A percentile compares a stretch with the other conserved stretches of the same genome.
phyloP scores from a whole-genome alignment of 1,140 invertebrate species.

The Harlomillsia oculata region DNA sequence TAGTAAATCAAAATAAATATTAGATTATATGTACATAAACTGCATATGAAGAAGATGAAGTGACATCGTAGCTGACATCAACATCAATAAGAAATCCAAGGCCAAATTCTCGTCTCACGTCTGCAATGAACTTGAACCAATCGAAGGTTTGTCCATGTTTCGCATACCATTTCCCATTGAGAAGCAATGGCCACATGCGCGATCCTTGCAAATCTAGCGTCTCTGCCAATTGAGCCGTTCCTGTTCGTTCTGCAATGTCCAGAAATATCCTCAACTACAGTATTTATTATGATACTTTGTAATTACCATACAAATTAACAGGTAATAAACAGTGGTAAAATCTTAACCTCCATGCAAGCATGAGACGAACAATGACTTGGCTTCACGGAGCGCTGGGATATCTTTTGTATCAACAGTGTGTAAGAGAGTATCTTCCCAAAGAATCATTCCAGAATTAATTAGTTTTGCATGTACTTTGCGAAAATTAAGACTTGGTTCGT shows the following conservation, averaged over 20 bases:
- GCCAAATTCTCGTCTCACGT: background rate
- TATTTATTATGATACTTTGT: background rate
- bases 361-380: background rate
- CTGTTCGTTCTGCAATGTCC: background rate
- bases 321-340: too few species aligned
- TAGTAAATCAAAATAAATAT: background rate
- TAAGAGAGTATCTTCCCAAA: conserved; percentile 1
- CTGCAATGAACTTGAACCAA: background rate
- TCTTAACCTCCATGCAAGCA: conserved; percentile 7
- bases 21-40: background rate
- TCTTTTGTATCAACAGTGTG: background rate
- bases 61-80: conserved; percentile 1
- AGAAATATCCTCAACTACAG: background rate
- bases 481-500: too few species aligned
- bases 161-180: background rate
- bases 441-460: background rate
- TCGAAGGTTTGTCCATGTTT: background rate
- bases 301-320: background rate
- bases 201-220: background rate
- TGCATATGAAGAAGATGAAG: background rate
- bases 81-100: background rate
- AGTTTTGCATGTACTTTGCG: background rate
- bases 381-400: background rate
- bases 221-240: background rate
- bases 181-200: background rate